Base-by-base conservation (phyloP, 2,888 invertebrate species). In the Tromatobia lineatoria region DNA sequence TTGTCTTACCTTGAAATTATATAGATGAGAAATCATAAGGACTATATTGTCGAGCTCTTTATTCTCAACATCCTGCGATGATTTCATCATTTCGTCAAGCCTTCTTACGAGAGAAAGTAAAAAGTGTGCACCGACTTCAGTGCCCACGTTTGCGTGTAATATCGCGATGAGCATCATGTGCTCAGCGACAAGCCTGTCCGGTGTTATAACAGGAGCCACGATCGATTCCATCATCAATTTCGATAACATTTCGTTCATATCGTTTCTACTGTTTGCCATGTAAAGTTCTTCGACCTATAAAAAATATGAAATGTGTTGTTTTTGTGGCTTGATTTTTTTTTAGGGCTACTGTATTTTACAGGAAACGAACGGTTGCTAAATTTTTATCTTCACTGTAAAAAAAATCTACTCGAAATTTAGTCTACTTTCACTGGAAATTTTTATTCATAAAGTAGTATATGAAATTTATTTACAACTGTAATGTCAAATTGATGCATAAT, bases 41-140 rank as follows among this genome's bases (percentile, higher is more conserved):
- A 98, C 94, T 0, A 97, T 91, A 94, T 99, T 99, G 91, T 99
- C 98, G 42, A 98, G 92, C 50, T 95, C 95, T 92, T 99, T 99
- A 89, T 97, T 96, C 89, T 96, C 96, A 3, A 97, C 94, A 0
- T 95, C 94, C 47, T 95, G 93, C 47, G 94, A 93, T 0, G 92
- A 87, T 25, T 94, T 93, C 75, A 95, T 94, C 91, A 96, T 94
- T 11, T 94, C 93, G 82, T 97, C 95, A 88, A 98, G 97, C 90
- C 94, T 95, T 88, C 95, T 95, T 0, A 96, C 95, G 67, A 97
- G 92, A 76, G 95, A 95, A 94, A 99, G 97, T 10, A 99, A 94
- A 92, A 99, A 97, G 93, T 97, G 96, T 0, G 98, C 98, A 10
- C 97, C 98, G 71, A 99, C 96, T 95, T 99, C 99, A 3, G 96